Evolutionary conservation across 2,797 vertebrate species (phyloP), one percentile per base, ranked within the genome.

Genomic region (Myoxocephalus aenaeus): DNA sequence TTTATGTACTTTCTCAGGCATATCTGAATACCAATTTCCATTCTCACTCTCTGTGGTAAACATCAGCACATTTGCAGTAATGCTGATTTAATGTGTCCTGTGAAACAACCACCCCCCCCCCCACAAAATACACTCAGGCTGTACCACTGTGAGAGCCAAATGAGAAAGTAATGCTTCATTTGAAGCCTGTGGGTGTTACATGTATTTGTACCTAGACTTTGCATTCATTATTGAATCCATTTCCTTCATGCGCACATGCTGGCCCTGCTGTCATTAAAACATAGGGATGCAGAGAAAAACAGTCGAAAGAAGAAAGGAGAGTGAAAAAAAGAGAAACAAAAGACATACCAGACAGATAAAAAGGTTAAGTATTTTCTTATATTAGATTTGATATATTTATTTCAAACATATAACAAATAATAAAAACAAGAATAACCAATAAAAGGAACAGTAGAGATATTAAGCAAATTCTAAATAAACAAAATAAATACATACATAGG

Each of bases 161-260:
- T 82, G 71, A 86, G 74, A 86, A 73, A 79, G 67, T 46, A 64
- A 82, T 80, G 86, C 84, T 80, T 84, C 84, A 73, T 81, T 85
- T 79, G 58, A 66, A 64, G 69, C 69, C 77, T 59, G 73, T 44
- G 80, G 82, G 68, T 69, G 80, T 74, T 65, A 50, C 73, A 61
- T 79, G 62, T 71, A 69, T 78, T 87, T 77, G 44, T 29, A 80
- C 71, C 73, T 69, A 27, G 78, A 75, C 61, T 79, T 25, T 38
- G n/a, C 36, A 14, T 56, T 68, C 75, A 62, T 83, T 36, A 75
- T 79, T 80, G 78, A 61, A 82, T 77, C 50, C 70, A 22, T 63
- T 32, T 80, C 12, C 15, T n/a, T 77, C 54, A 80, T 70, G 82
- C 9, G 22, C 38, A 34, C 70, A 67, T 18, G 42, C 34, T 58